Base-by-base conservation (phyloP, 2,888 invertebrate species). In the Galerucella nymphaeae region DNA sequence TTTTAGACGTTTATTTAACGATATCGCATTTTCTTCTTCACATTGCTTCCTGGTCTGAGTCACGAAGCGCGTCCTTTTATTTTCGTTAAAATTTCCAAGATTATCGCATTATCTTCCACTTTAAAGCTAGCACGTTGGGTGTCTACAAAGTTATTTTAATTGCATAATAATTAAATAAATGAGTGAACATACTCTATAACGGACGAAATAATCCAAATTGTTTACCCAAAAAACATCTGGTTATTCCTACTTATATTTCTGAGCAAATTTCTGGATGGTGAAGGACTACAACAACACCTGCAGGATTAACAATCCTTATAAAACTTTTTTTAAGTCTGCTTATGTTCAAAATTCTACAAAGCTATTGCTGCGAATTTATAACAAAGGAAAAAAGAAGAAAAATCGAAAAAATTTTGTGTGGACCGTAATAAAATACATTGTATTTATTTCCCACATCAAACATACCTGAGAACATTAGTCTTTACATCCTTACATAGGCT, bases 1-100 rank as follows among this genome's bases (percentile, higher is more conserved):
- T 67, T 67, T 67, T 59, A 48, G 59, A 67, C 58, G 20, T 59
- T 67, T 59, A 67, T 67, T 66, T 58, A 59, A 30, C 48, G 59
- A 59, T 59, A 67, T 67, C 59, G 48, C 67, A 67, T 67, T 67
- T 55, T 48, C 13, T 38, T 11, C 16, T 41, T 38, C n/a, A 18
- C 16, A n/a, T 41, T 61, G 11, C 38, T 38, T 41, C 38, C 41
- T 16, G 16, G 61, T 38, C 4, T 4, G 41, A 14, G n/a, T 41
- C 16, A 16, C 2, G 3, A 61, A 16, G 61, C 38, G 41, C 42
- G 59, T 9, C 30, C 30, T 30, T 30, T 38, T 38, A n/a, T 59
- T 59, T 59, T 59, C 59, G n/a, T 38, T 59, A 14, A 14, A 8
- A 30, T 59, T 30, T 30, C 10, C 13, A 11, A 13, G 13, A 23